These are phyloP conservation scores for Myotis planiceps DNA, from an alignment of 2,797 vertebrate genomes.

Conservation along the genomic window DNA sequence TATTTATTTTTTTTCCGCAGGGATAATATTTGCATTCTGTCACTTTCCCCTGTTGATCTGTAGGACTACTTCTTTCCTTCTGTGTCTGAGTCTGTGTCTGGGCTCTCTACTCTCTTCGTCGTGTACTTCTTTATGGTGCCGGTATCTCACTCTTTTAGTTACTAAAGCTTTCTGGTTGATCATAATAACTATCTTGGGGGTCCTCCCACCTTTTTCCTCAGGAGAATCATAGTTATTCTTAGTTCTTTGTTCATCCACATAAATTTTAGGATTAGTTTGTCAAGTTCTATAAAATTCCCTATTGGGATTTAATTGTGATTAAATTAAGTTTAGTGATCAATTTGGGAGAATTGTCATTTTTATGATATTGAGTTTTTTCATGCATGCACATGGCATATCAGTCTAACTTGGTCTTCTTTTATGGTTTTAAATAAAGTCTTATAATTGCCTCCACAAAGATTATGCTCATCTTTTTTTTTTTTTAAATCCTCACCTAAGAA, in stretches of 20 bases:
- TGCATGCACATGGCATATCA: not conserved
- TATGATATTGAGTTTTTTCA: not conserved
- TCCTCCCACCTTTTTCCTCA: not conserved
- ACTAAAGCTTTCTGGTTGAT: not conserved
- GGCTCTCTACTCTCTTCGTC: not conserved
- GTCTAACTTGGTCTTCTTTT: conserved; percentile 24
- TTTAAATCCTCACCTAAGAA: too few relatives aligned
- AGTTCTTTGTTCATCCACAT: conserved; percentile 28
- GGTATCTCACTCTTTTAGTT: not conserved
- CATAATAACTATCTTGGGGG: not conserved
- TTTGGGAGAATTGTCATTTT: not conserved
- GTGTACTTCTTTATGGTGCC: not conserved
- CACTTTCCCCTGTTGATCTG: too few relatives aligned
- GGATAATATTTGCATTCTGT: not conserved
- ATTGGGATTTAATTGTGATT: conserved; percentile 53
- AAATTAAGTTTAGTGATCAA: conserved; percentile 40
- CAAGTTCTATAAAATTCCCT: conserved; percentile 42
- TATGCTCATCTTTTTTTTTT: not conserved
- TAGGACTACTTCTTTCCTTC: not conserved
- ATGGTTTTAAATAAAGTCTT: conserved; percentile 28
- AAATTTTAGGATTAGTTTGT: conserved; percentile 37
- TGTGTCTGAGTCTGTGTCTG: not conserved
- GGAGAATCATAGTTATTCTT: not conserved
- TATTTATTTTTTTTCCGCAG: not conserved
- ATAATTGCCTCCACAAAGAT: not conserved